Evolutionary conservation across 2,113 vertebrate species (phyloP).

Genomic region (Machaerirhynchus nigripectus): DNA sequence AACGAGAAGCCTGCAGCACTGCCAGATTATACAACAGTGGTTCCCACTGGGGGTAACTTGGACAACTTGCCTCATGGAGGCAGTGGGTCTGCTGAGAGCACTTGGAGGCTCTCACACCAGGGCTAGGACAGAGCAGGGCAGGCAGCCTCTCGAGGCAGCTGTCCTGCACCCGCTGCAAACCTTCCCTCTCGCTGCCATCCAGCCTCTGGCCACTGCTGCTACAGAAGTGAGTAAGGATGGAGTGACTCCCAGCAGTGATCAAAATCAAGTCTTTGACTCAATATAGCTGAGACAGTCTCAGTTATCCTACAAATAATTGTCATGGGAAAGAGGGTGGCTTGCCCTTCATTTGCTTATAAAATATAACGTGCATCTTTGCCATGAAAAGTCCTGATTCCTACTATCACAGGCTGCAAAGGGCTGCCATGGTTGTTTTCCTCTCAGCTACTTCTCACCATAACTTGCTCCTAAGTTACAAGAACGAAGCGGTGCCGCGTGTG

Average conservation of each 20-base stretch:
- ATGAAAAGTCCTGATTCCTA: background rate
- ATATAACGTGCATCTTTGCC: background rate
- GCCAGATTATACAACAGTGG: background rate
- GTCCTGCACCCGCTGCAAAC: rapidly evolving
- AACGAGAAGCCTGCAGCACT: background rate
- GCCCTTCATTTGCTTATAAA: background rate
- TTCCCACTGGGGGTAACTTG: background rate
- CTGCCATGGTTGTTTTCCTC: background rate
- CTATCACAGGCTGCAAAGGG: background rate
- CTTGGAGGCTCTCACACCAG: background rate
- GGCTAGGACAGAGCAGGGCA: background rate
- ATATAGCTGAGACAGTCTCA: background rate
- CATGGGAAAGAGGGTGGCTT: background rate
- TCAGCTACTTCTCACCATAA: background rate
- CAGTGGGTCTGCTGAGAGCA: background rate
- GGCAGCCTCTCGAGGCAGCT: background rate
- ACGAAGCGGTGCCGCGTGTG: background rate
- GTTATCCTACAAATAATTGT: background rate
- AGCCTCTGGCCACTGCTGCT: background rate
- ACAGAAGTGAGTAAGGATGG: background rate
- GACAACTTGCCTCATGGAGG: background rate
- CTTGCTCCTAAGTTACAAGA: background rate
- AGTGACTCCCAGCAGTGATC: background rate
- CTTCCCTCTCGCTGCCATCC: rapidly evolving
- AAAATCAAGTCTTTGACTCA: background rate